These are phyloP conservation scores for Heterocephalus glaber DNA, from an alignment of 2,113 vertebrate species.

Conservation along the genomic window DNA sequence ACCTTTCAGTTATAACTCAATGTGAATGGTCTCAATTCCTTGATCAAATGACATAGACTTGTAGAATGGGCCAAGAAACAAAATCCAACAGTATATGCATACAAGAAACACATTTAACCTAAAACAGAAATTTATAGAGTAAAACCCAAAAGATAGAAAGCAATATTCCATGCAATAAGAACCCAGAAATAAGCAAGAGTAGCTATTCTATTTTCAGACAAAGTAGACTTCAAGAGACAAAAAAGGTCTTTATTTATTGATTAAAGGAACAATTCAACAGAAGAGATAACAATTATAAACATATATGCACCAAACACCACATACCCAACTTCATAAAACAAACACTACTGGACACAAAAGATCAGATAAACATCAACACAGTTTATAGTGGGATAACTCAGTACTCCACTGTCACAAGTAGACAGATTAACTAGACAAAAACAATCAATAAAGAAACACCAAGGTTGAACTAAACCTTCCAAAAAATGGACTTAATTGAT, in stretches of 20 bases:
- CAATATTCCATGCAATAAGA: background rate
- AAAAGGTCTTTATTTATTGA: background rate
- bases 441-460: background rate
- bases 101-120: background rate
- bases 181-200: background rate
- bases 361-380: background rate
- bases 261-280: background rate
- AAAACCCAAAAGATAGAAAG: background rate
- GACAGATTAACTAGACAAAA: background rate
- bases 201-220: background rate
- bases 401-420: background rate
- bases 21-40: background rate
- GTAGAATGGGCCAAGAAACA: background rate
- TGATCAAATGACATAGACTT: background rate
- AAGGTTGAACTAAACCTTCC: background rate
- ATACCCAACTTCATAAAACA: background rate
- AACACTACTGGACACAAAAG: background rate
- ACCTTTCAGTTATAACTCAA: background rate
- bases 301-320: background rate
- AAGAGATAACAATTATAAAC: background rate
- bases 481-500: background rate
- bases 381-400: background rate
- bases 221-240: background rate
- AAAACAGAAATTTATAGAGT: background rate
- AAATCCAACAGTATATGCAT: background rate